Percentiles rank a stretch among this genome's conserved stretches.
Conservation (phyloP, 2,888 invertebrate genomes). For the Aspidiotus destructor region DNA sequence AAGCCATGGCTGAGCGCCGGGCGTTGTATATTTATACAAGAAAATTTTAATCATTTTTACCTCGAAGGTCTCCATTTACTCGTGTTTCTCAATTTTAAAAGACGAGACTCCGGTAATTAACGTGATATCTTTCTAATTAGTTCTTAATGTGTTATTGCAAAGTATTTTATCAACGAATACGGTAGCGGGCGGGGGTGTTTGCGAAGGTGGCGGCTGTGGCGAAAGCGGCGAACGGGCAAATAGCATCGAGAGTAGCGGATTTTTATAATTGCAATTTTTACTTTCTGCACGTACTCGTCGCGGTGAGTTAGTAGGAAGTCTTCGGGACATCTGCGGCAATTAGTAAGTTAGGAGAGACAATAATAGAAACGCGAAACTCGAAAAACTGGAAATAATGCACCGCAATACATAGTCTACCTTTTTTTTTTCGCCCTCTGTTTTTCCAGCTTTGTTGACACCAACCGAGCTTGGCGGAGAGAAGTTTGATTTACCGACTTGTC, state of each 20-base stretch:
- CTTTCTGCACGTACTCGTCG: constrained; percentile 3
- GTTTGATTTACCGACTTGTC: too few relatives aligned
- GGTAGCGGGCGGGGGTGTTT: not conserved
- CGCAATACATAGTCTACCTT: not conserved
- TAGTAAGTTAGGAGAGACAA: constrained; percentile 12
- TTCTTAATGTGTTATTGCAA: constrained; percentile 24
- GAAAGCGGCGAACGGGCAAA: not conserved
- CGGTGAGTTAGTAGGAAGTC: constrained; percentile 7
- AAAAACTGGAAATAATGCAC: too few relatives aligned
- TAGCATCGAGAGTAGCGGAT: not conserved
- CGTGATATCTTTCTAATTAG: constrained; percentile 32
- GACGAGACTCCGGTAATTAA: constrained; percentile 30
- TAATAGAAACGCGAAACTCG: too few relatives aligned
- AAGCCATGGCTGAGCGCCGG: not conserved
- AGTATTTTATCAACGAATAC: constrained; percentile 20
- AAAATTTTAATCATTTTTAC: constrained; percentile 32
- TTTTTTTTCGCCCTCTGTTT: not conserved
- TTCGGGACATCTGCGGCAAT: constrained; percentile 22
- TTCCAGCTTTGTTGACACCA: not conserved
- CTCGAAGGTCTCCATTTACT: constrained; percentile 21
- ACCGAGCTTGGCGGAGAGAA: too few relatives aligned
- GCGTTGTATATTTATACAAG: constrained; percentile 4
- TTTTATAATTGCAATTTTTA: constrained; percentile 29
- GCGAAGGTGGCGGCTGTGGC: not conserved
- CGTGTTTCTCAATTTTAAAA: constrained; percentile 29